Evolutionary conservation across 2,113 vertebrate genomes (phyloP).

Genomic region (Elaphurus davidianus): DNA sequence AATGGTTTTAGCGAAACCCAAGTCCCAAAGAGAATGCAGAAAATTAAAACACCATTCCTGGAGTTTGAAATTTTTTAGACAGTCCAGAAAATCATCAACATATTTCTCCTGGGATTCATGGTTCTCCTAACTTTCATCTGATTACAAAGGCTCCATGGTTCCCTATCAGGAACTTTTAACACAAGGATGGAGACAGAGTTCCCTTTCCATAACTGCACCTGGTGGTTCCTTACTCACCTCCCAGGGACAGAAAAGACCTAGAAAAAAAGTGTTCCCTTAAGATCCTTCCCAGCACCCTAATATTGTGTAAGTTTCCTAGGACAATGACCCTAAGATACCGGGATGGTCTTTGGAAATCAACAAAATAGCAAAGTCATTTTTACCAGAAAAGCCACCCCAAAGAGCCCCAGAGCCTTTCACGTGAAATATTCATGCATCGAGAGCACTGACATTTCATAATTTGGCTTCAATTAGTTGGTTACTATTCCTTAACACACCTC

Average conservation of each 20-base stretch:
- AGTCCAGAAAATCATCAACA: slow-evolving; percentile 64
- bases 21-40: slow-evolving; percentile 61
- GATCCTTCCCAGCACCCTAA: background rate
- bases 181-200: background rate
- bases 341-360: background rate
- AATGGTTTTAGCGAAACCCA: slow-evolving; percentile 61
- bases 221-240: background rate
- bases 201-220: background rate
- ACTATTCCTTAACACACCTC: background rate
- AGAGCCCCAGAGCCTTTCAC: background rate
- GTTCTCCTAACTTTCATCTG: background rate
- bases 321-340: background rate
- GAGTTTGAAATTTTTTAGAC: slow-evolving; percentile 66
- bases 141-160: background rate
- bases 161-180: background rate
- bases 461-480: background rate
- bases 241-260: background rate
- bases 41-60: slow-evolving; percentile 68
- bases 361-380: background rate
- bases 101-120: slow-evolving; percentile 18
- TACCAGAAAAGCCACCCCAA: background rate
- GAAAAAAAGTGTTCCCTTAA: background rate
- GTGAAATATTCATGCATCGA: background rate
- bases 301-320: background rate
- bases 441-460: background rate